Evolutionary conservation across 2,797 vertebrate species (phyloP), one percentile per base, ranked within the genome.

Genomic region (Chromobotia macracanthus): DNA sequence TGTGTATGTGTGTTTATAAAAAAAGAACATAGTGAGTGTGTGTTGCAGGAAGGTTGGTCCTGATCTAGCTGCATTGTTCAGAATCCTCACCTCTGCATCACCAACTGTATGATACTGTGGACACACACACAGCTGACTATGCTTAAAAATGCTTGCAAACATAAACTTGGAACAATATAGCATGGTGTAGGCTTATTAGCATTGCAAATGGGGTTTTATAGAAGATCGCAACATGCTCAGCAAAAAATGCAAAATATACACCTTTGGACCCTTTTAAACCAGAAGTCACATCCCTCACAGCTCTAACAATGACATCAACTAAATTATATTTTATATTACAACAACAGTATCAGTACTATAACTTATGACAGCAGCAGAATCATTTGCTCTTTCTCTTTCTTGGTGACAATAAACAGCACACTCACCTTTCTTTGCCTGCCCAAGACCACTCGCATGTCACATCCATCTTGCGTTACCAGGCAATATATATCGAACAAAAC

Each of bases 401-500:
- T 8, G 64, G 60, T 69, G 68, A 41, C 63, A 86, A 80, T n/a
- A 41, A 85, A 84, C 61, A 83, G 67, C 71, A 69, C 82, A 82
- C 92, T 94, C 90, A 94, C 93, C 92, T 93, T 84, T 87, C 77
- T 85, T 74, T 83, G 80, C 83, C 46, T 48, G 82, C 48, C 84
- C 84, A 71, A 82, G 66, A 79, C 83, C 76, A 82, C 75, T 71
- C 58, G 72, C 77, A 82, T 69, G 80, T 61, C 44, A 85, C 65
- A 69, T 67, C 55, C 66, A 35, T 53, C 70, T 68, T 64, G 56
- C 44, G 23, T 35, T 77, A 50, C 44, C 69, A 51, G 64, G 18
- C 21, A 35, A 31, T 68, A 38, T 15, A 76, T 58, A 64, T 61
- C n/a, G 69, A 67, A 63, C 25, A 18, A 21, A 31, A 70, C 46